Evolutionary conservation across 2,113 vertebrate species (phyloP), one percentile per base, ranked within the genome.

Genomic region (Ascaphus truei): DNA sequence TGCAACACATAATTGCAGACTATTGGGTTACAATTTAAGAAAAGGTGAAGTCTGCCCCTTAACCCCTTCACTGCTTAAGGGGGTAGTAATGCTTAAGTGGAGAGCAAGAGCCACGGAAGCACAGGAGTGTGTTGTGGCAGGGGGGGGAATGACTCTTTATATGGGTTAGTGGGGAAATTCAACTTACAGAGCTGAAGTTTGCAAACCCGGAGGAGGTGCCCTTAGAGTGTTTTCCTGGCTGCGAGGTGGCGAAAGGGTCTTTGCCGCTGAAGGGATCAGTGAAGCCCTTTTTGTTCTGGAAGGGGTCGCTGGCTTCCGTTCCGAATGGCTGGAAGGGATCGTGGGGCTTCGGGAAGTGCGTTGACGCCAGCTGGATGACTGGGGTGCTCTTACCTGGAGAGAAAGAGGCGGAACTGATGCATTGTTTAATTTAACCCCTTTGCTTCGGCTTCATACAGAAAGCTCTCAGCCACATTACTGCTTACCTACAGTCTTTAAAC

Each of bases 211-310:
- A 85, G 83, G 91, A 84, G 87, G 90, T 89, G 79, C 89, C 89
- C 91, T 92, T 92, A 87, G 92, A 75, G 81, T 88, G 80, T 88
- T 95, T 98, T 92, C 93, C 93, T 91, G 96, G 84, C 82, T 89
- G 92, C 73, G 95, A 86, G 71, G 95, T 89, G 77, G 92, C 91
- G 77, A 98, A 98, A 48, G 95, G 95, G 77, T 97, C 97, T 92
- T 95, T 98, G 86, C 96, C 95, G 73, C 96, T 98, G 90, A 99
- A 98, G 2, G 96, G 95, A 86, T 98, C 97, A 83, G 89, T 94
- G 73, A 89, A 89, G 72, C 90, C 89, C 82, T 96, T 96, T 92
- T 93, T 96, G 88, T 85, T 94, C 83, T 95, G 94, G 81, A 98
- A 98, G 1, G 89, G 95, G 86, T 98, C 97, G 36, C 86, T 82